Conservation (phyloP, 2,888 invertebrate species). For the Bedellia somnulentella region DNA sequence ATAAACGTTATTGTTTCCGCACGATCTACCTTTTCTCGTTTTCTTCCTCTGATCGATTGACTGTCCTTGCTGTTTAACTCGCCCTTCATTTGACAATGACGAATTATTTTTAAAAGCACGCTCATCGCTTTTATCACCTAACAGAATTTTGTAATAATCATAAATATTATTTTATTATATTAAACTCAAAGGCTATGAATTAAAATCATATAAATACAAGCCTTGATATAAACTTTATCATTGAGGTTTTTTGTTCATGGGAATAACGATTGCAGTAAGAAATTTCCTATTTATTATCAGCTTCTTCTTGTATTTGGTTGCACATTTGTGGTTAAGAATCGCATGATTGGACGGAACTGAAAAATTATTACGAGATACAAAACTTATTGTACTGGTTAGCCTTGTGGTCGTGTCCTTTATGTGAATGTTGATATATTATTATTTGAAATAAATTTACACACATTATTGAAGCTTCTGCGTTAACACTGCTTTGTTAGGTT, state of each 20-base stretch:
- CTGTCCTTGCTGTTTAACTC: conserved; percentile 37
- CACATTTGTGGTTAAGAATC: no score
- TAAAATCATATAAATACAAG: no score
- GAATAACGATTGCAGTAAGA: no score
- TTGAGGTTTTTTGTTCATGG: no score
- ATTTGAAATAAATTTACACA: conserved; percentile 19
- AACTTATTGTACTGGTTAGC: conserved; percentile 22
- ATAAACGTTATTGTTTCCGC: conserved; percentile 29
- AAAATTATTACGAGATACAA: conserved; percentile 21
- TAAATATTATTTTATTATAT: no score
- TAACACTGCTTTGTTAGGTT: conserved; percentile 40
- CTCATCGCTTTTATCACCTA: no score
- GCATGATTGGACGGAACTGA: conserved; percentile 58
- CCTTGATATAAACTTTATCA: no score
- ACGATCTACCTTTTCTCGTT: no score
- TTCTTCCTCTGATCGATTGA: conserved; percentile 40
- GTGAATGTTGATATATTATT: conserved; percentile 30
- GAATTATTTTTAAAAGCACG: conserved; percentile 22
- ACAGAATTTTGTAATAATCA: no score
- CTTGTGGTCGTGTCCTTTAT: conserved; percentile 37
- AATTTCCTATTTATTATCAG: no score
- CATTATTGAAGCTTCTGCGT: conserved; percentile 60
- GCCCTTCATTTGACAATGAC: conserved; percentile 9
- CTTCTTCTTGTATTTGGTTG: no score
- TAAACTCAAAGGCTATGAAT: no score